Conservation (phyloP, 2,797 vertebrate genomes). For the Toxotes lorentzi region DNA sequence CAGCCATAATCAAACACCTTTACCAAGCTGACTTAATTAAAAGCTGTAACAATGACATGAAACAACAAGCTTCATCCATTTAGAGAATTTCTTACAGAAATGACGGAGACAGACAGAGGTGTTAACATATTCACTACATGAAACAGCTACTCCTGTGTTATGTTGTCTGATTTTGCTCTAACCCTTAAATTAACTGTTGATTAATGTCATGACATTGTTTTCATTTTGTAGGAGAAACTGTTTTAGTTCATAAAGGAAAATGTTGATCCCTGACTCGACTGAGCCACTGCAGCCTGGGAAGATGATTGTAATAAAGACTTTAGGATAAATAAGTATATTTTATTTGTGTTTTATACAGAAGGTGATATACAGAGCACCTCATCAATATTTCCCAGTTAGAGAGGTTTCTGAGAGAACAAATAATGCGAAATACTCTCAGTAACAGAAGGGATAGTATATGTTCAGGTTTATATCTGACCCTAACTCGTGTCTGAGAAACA, state of each 20-base stretch:
- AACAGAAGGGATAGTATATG: background rate
- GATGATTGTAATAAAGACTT: background rate
- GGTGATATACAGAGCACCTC: background rate
- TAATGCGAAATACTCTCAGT: background rate
- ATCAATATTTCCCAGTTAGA: background rate
- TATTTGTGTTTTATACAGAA: background rate
- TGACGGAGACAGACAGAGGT: background rate
- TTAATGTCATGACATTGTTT: background rate
- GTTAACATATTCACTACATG: background rate
- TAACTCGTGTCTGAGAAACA: slow-evolving; percentile 7
- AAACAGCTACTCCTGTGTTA: background rate
- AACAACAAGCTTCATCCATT: background rate
- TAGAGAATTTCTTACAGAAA: background rate
- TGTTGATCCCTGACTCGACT: background rate
- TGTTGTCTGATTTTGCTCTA: background rate
- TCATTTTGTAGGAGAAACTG: background rate
- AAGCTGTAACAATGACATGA: background rate
- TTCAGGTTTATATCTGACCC: background rate
- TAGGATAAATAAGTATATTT: background rate
- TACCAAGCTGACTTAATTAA: background rate
- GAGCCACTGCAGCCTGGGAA: background rate
- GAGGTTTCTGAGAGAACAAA: background rate
- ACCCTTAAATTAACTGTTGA: background rate
- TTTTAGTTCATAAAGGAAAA: background rate
- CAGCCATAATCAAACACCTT: background rate